Evolutionary conservation across 2,113 vertebrate species (phyloP).

Genomic region (Theropithecus gelada): DNA sequence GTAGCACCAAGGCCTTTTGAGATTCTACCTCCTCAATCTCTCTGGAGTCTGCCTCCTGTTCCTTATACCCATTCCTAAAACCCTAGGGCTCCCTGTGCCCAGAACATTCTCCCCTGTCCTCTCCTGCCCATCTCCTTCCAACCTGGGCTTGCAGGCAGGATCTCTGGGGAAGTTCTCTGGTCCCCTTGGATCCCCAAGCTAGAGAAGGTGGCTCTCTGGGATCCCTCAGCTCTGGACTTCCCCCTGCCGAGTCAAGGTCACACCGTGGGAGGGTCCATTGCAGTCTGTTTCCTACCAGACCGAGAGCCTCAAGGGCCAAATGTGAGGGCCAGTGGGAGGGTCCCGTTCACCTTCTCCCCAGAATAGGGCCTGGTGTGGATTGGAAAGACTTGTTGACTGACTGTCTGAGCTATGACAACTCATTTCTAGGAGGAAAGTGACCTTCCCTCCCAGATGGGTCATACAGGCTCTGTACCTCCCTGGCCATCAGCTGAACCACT

Average conservation of each 20-base stretch:
- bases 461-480: not conserved
- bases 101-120: not conserved
- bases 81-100: not conserved
- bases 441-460: not conserved
- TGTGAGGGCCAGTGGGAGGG: not conserved
- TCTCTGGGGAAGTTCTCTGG: not conserved
- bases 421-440: slow-evolving; percentile 21
- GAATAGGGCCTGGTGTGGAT: not conserved
- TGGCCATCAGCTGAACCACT: not conserved
- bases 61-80: not conserved
- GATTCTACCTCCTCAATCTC: not conserved
- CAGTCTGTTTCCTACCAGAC: not conserved
- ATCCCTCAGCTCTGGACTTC: not conserved
- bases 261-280: not conserved
- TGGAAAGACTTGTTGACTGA: slow-evolving; percentile 11
- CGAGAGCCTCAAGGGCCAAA: not conserved
- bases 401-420: not conserved
- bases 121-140: not conserved
- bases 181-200: not conserved
- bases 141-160: not conserved
- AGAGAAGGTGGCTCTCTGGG: not conserved
- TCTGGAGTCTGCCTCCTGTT: not conserved
- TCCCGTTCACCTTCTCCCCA: not conserved
- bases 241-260: not conserved
- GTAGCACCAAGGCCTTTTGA: not conserved